Base-by-base conservation (phyloP, 1,140 invertebrate species). In the Callitettix versicolor region DNA sequence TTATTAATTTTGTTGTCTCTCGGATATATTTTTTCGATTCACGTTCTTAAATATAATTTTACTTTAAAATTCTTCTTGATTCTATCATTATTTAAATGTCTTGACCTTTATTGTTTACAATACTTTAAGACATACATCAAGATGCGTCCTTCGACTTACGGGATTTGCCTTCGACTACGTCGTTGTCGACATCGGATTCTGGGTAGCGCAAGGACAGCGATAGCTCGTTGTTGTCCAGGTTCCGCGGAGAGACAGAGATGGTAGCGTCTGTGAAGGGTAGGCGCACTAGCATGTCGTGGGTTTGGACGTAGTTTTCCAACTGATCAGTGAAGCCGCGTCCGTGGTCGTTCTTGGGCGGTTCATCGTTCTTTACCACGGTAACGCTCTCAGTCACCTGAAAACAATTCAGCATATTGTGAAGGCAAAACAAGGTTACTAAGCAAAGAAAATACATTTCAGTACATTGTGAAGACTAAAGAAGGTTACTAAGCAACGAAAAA, bases 281-380 rank as follows among this genome's bases (percentile, higher is more conserved):
- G 63, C 81, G 79, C 69, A 88, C 82, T 60, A 80, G 81, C 20
- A 87, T 80, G 69, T 89, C 86, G 67, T 89, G 86, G 57, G 77
- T 79, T 57, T 80, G 74, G 53, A 89, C 74, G 64, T 84, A 87
- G 62, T 74, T 75, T 65, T 85, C 78, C 21, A 88, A 67, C 53
- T 71, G 78, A 60, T 86, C 82, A 60, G 86, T 69, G 67, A 84
- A 76, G 56, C 78, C 76, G 21, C 59, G 26, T 15, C 66, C 71
- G 40, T 62, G 64, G 3, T 52, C 26, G 53, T 72, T 69, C 59
- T 79, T 78, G 9, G 71, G 70, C 21, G 73, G 72, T 56, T 73
- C 57, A 3, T 76, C 77, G 72, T 87, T 89, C 56, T 80, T 77
- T 44, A 78, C 81, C 18, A 88, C 78, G 70, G 86, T 80, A 56